Evolutionary conservation across 2,797 vertebrate genomes (phyloP).

Genomic region (Anniella stebbinsi): DNA sequence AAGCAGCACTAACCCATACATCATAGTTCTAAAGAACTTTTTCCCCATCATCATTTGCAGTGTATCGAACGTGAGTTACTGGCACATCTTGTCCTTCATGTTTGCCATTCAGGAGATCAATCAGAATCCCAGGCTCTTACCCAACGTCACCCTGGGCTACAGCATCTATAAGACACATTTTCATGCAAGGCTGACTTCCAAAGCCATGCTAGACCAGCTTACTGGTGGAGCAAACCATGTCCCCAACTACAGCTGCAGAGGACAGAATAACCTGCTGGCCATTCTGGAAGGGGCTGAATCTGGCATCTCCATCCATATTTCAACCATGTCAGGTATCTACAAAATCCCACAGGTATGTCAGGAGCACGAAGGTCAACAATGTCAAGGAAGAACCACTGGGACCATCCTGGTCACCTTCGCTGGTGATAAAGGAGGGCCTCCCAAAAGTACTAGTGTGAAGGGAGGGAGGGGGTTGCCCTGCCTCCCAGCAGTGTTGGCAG

Average conservation of each 20-base stretch:
- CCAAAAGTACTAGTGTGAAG: too few species aligned
- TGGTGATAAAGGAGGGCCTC: too few species aligned
- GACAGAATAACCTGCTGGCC: background rate
- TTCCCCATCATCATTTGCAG: background rate
- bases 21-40: too few species aligned
- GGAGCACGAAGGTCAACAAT: background rate
- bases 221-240: background rate
- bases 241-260: background rate
- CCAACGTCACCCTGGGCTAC: background rate
- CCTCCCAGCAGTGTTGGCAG: too few species aligned
- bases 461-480: too few species aligned
- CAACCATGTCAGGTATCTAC: background rate
- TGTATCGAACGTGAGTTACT: background rate
- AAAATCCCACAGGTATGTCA: constrained; percentile 18
- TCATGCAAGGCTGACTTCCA: background rate
- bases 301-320: background rate
- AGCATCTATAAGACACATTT: background rate
- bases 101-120: constrained; percentile 5
- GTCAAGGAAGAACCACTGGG: too few species aligned
- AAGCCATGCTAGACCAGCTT: background rate
- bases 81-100: background rate
- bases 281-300: background rate
- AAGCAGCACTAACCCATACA: too few species aligned
- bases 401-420: too few species aligned
- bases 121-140: background rate